Evolutionary conservation across 2,113 vertebrate genomes (phyloP), one percentile per base, ranked within the genome.

Genomic region (Hippopotamus amphibius): DNA sequence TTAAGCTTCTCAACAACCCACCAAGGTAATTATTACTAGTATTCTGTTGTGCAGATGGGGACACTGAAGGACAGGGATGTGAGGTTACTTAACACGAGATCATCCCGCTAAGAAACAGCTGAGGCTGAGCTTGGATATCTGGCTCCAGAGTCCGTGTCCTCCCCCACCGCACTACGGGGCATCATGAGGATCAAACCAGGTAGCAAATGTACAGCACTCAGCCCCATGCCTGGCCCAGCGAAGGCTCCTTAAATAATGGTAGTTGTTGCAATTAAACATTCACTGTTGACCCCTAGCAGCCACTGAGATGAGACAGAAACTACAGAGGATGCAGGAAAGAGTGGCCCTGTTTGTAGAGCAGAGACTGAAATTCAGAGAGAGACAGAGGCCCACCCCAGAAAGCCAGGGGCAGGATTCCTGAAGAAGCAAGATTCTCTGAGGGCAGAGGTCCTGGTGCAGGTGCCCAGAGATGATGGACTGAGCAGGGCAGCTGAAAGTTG

Each of bases 111-210:
- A 37, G 21, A 86, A 63, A 30, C 26, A 19, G 12, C 55, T 76
- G 83, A 94, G 59, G 66, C 43, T 92, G 77, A 66, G 28, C 68
- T 50, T 79, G 55, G 53, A 48, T 92, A 33, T 89, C n/a, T 88
- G 84, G 33, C 63, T 85, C 50, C 50, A 53, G 43, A 87, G 61
- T 57, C 88, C 41, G 17, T 46, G 65, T 68, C 57, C 17, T 71
- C 55, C 53, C 9, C 2, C 16, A 53, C 6, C 57, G 72, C 19
- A 43, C 63, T 53, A 15, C 13, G 71, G 77, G 46, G 61, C 48
- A 19, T 63, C 6, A 26, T 57, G 28, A 91, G 71, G n/a, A 24
- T 65, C 83, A 80, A 68, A 50, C 11, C n/a, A 81, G 33, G 33
- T 50, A 12, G 33, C 33, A n/a, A 91, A 37, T n/a, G n/a, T 82